phyloP scores from a whole-genome alignment of 2,797 vertebrate genomes.

The Peromyscus aztecus region DNA sequence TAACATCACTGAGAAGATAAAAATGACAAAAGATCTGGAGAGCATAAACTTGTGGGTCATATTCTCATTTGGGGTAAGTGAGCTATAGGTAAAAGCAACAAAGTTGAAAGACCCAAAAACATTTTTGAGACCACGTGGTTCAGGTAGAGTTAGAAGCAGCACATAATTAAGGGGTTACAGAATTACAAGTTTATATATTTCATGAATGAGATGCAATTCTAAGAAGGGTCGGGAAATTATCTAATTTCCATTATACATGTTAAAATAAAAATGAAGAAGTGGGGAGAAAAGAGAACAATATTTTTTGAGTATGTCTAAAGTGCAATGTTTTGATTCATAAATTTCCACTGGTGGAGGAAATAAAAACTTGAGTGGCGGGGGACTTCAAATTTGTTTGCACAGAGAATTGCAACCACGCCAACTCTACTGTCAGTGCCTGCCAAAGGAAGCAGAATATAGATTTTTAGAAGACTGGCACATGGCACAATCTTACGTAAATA shows the following conservation, averaged over 20 bases:
- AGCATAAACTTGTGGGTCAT: no score
- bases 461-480: background rate
- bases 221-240: background rate
- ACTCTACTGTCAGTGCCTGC: no score
- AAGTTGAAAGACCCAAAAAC: background rate
- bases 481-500: background rate
- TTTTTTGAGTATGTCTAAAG: background rate
- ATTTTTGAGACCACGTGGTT: background rate
- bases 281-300: background rate
- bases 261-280: background rate
- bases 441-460: background rate
- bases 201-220: background rate
- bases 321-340: background rate
- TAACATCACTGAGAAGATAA: background rate
- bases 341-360: background rate
- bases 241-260: background rate
- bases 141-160: background rate
- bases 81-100: background rate
- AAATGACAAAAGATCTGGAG: background rate
- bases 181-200: background rate
- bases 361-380: background rate
- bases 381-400: background rate
- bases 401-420: background rate
- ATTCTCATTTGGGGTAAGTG: background rate
- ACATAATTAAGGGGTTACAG: rapidly evolving